Conservation (phyloP, 2,888 invertebrate genomes). For the Tetragnatha montana region DNA sequence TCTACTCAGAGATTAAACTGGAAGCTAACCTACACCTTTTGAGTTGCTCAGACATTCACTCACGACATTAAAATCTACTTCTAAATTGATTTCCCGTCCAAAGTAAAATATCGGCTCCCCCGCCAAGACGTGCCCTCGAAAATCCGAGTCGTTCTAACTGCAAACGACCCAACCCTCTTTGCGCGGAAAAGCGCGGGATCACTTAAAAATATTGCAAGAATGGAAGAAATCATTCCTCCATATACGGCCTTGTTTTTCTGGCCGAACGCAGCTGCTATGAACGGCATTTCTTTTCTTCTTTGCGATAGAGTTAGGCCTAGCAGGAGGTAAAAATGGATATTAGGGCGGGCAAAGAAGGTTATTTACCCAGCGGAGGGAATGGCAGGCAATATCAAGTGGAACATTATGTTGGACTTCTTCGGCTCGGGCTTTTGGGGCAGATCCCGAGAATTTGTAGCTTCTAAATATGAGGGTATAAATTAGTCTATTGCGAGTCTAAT, state of each 20-base stretch:
- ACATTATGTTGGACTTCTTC: conserved; percentile 15
- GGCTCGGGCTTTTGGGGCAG: background rate
- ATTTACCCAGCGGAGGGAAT: conserved; percentile 40
- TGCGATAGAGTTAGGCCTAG: conserved; percentile 5
- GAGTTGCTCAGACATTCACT: background rate
- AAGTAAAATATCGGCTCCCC: background rate
- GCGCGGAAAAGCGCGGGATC: conserved; percentile 8
- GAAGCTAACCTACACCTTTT: no score
- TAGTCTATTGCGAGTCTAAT: conserved; percentile 4
- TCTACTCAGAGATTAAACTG: no score
- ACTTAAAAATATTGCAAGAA: conserved; percentile 23
- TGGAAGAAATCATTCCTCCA: conserved; percentile 20
- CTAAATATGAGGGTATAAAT: conserved; percentile 15
- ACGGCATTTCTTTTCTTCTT: conserved; percentile 30
- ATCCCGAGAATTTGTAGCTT: conserved; percentile 1
- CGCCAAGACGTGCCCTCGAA: background rate
- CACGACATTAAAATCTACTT: background rate
- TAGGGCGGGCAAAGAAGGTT: conserved; percentile 35
- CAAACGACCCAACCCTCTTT: background rate
- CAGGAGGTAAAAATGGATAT: conserved; percentile 22
- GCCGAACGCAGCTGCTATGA: conserved; percentile 17
- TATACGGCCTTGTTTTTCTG: background rate
- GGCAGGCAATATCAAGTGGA: conserved; percentile 33
- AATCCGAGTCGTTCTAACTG: background rate
- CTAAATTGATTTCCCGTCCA: background rate